Evolutionary conservation across 2,888 invertebrate species (phyloP).

Genomic region (Drosophila algonquin): DNA sequence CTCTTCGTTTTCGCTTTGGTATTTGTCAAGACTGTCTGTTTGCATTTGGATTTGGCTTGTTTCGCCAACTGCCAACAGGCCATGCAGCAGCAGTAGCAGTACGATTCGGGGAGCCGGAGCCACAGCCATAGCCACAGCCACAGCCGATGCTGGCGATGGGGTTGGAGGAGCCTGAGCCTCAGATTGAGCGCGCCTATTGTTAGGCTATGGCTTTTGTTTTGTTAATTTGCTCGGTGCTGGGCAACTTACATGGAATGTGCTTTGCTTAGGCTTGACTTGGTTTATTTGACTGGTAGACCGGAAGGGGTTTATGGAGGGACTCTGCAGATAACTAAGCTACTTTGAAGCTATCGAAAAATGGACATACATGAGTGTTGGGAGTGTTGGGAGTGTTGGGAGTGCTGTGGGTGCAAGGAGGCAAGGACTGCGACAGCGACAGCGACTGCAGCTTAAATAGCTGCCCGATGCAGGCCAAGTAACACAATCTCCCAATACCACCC

Average conservation of each 20-base stretch:
- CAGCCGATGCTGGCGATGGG: conserved; percentile 3
- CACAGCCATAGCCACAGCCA: background rate
- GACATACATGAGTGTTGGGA: conserved; percentile 23
- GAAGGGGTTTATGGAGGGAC: background rate
- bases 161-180: conserved; percentile 8
- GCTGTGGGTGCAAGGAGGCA: too few species aligned
- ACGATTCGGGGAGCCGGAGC: background rate
- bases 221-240: conserved; percentile 60
- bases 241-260: conserved; percentile 52
- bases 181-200: conserved; percentile 58
- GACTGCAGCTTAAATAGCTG: conserved; percentile 38
- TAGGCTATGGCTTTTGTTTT: conserved; percentile 68
- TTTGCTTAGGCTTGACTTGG: conserved; percentile 57
- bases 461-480: background rate
- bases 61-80: conserved; percentile 42
- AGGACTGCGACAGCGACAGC: background rate
- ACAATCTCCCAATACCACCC: conserved; percentile 2
- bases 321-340: conserved; percentile 55
- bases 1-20: conserved; percentile 56
- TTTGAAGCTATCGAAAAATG: conserved; percentile 59
- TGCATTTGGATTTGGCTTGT: conserved; percentile 37
- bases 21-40: conserved; percentile 66
- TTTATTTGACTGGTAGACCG: conserved; percentile 34
- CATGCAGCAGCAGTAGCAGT: conserved; percentile 11
- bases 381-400: background rate